Conservation (phyloP, 2,113 vertebrate genomes). For the Psettodes erumei region DNA sequence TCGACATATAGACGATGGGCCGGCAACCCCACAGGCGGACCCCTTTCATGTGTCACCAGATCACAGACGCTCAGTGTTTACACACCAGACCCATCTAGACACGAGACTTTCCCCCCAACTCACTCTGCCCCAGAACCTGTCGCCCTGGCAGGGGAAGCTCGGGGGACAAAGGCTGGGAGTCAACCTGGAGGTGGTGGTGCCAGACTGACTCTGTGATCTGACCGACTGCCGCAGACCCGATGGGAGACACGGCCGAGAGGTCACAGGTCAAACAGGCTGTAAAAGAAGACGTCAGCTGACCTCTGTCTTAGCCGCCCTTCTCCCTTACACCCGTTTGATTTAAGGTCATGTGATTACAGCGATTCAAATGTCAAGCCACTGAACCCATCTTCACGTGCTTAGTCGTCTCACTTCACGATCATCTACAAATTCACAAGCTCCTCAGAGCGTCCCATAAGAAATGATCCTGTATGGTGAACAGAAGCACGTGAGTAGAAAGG, state of each 20-base stretch:
- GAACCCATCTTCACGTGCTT: background rate
- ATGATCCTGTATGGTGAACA: background rate
- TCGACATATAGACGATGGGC: constrained; percentile 66
- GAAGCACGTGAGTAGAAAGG: background rate
- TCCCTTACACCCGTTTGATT: constrained; percentile 35
- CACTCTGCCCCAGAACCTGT: constrained; percentile 53
- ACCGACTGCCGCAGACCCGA: constrained; percentile 58
- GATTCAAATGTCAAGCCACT: background rate
- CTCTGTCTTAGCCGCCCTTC: constrained; percentile 19
- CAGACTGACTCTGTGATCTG: constrained; percentile 75
- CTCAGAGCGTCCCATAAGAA: background rate
- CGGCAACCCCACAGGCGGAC: constrained; percentile 59
- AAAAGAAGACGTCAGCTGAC: constrained; percentile 58
- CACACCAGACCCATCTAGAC: constrained; percentile 67
- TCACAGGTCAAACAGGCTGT: constrained; percentile 63
- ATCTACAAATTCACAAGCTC: background rate
- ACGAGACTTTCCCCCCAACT: constrained; percentile 23
- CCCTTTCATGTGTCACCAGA: constrained; percentile 79
- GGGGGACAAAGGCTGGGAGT: constrained; percentile 64
- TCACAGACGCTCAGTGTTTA: constrained; percentile 77
- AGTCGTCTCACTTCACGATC: background rate
- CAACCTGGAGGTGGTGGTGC: constrained; percentile 73
- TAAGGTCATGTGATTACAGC: constrained; percentile 30
- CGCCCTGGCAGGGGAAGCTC: constrained; percentile 46
- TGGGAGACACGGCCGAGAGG: constrained; percentile 60